Evolutionary conservation across 1,140 invertebrate genomes (phyloP).

Genomic region (Drosophila orosa): DNA sequence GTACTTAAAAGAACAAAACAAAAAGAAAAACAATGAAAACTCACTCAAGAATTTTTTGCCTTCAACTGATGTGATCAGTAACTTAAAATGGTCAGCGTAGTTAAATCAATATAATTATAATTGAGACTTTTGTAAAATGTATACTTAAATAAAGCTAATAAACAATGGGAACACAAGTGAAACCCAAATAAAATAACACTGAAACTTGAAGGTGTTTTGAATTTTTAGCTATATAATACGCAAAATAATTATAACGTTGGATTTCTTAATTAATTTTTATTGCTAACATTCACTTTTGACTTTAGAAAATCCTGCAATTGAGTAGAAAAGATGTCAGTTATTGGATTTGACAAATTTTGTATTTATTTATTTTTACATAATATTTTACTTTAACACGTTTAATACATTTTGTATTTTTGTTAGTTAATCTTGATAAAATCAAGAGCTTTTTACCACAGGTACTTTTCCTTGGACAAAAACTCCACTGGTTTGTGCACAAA

Average conservation of each 20-base stretch:
- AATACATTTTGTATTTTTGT: not conserved
- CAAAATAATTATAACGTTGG: not conserved
- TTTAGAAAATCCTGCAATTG: not conserved
- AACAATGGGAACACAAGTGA: slow-evolving; percentile 14
- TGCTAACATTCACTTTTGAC: not conserved
- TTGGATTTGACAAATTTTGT: not conserved
- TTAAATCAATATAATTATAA: slow-evolving; percentile 59
- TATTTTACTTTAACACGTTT: not conserved
- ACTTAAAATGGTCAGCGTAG: slow-evolving; percentile 51
- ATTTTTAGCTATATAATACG: not conserved
- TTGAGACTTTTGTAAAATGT: slow-evolving; percentile 59
- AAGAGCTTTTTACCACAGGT: not conserved
- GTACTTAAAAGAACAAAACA: slow-evolving; percentile 61
- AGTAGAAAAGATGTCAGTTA: not conserved
- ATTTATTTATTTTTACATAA: not conserved
- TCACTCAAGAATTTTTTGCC: slow-evolving; percentile 67
- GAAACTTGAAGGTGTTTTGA: not conserved
- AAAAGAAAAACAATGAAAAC: slow-evolving; percentile 24
- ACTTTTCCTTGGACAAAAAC: not conserved
- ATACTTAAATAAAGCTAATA: slow-evolving; percentile 58
- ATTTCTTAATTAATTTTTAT: not conserved
- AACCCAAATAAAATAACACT: slow-evolving; percentile 14
- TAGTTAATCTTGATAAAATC: not conserved
- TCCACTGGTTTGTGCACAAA: not conserved
- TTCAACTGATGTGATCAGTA: slow-evolving; percentile 69